A percentile compares a stretch with the other conserved stretches of the same genome.
Evolutionary conservation across 2,797 vertebrate genomes (phyloP).

Genomic region (Hippocampus kuda): DNA sequence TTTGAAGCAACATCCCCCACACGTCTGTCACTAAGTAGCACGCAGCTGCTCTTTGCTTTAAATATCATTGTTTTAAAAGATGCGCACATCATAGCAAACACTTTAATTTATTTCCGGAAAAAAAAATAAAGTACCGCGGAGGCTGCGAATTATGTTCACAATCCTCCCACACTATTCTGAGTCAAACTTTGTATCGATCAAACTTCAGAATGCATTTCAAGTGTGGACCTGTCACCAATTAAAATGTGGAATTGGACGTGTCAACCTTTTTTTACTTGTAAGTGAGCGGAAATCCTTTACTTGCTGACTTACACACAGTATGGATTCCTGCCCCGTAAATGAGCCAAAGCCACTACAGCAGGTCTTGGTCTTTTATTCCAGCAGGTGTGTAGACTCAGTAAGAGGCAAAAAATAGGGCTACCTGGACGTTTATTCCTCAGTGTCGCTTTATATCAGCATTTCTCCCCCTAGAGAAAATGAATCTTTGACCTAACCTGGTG

Average conservation of each 20-base stretch:
- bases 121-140: neutral
- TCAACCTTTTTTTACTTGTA: conserved; percentile 38
- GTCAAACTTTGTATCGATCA: conserved; percentile 34
- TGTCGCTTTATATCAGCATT: neutral
- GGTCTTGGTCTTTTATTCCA: no score
- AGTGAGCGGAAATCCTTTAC: conserved; percentile 34
- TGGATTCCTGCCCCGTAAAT: neutral
- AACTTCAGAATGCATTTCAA: conserved; percentile 20
- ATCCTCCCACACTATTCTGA: conserved; percentile 38
- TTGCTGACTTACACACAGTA: neutral
- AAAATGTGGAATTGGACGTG: conserved; percentile 34
- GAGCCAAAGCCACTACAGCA: neutral
- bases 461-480: conserved; percentile 29
- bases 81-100: neutral
- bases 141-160: conserved; percentile 7
- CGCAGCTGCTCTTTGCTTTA: neutral
- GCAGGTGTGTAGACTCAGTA: neutral
- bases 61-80: neutral
- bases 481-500: conserved; percentile 57
- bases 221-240: conserved; percentile 43
- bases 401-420: neutral
- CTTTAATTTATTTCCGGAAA: neutral
- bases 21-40: conserved; percentile 1
- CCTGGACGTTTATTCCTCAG: neutral
- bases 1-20: conserved; percentile 24